Evolutionary conservation across 2,113 vertebrate genomes (phyloP).

Genomic region (Ictalurus punctatus): DNA sequence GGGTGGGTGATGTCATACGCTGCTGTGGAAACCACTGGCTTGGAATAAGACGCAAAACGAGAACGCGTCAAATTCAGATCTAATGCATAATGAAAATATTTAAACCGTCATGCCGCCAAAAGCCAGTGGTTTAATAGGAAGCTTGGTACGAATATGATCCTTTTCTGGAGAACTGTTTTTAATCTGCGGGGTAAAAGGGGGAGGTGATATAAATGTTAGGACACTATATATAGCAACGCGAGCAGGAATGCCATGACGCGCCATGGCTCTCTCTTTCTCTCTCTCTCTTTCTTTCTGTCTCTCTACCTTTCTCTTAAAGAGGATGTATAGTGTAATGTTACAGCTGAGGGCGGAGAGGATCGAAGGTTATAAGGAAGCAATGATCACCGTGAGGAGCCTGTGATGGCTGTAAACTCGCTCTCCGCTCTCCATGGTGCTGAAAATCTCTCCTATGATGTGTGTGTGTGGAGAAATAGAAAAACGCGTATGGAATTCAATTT

Average conservation of each 20-base stretch:
- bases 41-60: constrained; percentile 42
- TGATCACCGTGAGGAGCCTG: neutral
- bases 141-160: too few species aligned
- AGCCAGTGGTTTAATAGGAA: neutral
- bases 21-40: constrained; percentile 37
- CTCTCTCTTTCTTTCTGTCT: constrained; percentile 40
- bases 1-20: constrained; percentile 48
- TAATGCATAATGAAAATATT: neutral
- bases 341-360: constrained; percentile 13
- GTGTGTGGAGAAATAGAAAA: neutral
- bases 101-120: neutral
- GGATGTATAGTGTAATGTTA: constrained; percentile 39
- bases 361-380: constrained; percentile 16
- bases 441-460: constrained; percentile 25
- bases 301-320: constrained; percentile 28
- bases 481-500: neutral
- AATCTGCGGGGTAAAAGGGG: constrained; percentile 41
- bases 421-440: constrained; percentile 75
- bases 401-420: constrained; percentile 48
- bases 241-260: constrained; percentile 58
- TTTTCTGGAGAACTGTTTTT: constrained; percentile 52
- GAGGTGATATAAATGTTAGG: constrained; percentile 68
- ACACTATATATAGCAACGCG: constrained; percentile 72
- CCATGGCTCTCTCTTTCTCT: constrained; percentile 45
- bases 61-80: constrained; percentile 13